phyloP scores from a whole-genome alignment of 2,888 invertebrate genomes.

The Cordilura impudica region DNA sequence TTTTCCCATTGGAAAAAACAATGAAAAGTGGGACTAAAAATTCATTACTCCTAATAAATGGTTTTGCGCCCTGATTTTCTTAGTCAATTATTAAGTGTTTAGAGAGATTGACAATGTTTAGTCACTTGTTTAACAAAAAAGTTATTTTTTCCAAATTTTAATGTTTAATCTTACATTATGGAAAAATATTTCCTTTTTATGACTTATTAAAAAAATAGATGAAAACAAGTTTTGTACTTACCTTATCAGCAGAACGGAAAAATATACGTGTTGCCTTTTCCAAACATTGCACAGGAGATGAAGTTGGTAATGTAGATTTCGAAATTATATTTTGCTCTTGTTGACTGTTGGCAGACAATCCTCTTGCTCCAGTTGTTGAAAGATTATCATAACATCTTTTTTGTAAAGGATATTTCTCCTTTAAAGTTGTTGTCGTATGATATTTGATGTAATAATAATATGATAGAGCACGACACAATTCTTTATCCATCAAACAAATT shows the following conservation, averaged over 20 bases:
- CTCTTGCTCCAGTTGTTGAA: neutral
- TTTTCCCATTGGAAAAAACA: too few species aligned
- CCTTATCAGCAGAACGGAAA: conserved; percentile 32
- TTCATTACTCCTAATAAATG: too few species aligned
- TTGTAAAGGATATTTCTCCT: conserved; percentile 34
- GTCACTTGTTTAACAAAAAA: neutral
- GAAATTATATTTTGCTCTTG: neutral
- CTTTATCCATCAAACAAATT: conserved; percentile 2
- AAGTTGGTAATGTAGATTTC: neutral
- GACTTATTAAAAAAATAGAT: neutral
- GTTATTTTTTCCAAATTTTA: too few species aligned
- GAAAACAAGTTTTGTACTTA: neutral
- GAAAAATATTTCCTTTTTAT: neutral
- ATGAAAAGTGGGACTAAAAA: too few species aligned
- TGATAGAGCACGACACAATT: conserved; percentile 10
- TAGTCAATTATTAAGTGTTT: too few species aligned
- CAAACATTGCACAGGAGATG: neutral
- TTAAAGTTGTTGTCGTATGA: conserved; percentile 2
- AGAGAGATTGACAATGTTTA: too few species aligned
- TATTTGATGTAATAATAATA: conserved; percentile 27
- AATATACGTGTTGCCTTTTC: conserved; percentile 51
- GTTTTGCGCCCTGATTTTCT: too few species aligned
- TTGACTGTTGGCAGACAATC: neutral
- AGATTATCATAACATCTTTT: neutral
- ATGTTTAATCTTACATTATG: too few species aligned